These are phyloP conservation scores for Xylocampa areola DNA, from an alignment of 2,888 invertebrate species.

Conservation along the genomic window DNA sequence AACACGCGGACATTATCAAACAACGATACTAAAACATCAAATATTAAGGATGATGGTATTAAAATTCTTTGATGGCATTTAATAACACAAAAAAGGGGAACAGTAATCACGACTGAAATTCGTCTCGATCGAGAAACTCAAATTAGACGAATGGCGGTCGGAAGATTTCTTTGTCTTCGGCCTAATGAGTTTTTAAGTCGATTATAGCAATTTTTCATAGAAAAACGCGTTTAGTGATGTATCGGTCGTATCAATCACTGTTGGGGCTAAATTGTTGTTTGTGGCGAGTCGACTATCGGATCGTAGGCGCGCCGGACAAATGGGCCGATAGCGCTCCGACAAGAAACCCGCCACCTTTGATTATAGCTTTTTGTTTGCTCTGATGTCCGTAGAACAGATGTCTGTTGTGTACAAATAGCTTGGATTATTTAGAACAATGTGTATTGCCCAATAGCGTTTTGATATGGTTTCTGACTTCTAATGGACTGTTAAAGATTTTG, in stretches of 20 bases:
- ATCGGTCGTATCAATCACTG: conserved; percentile 89
- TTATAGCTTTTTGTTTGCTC: conserved; percentile 61
- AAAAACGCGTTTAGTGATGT: conserved; percentile 90
- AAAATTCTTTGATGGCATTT: conserved; percentile 76
- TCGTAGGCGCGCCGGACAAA: conserved; percentile 74
- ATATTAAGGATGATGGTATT: conserved; percentile 63
- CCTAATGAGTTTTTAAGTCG: conserved; percentile 90
- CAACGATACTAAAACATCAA: conserved; percentile 56
- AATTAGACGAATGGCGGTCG: conserved; percentile 88
- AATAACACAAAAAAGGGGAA: conserved; percentile 80
- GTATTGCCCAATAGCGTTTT: conserved; percentile 46
- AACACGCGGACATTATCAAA: conserved; percentile 45
- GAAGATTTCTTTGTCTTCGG: conserved; percentile 88
- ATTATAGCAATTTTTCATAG: conserved; percentile 90
- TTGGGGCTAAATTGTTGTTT: conserved; percentile 84
- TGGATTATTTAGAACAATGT: conserved; percentile 56
- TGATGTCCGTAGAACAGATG: conserved; percentile 54
- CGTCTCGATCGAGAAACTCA: conserved; percentile 87
- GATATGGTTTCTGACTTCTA: conserved; percentile 34
- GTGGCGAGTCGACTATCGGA: conserved; percentile 77
- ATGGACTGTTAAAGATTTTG: conserved; percentile 5
- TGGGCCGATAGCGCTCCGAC: conserved; percentile 67
- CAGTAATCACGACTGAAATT: conserved; percentile 83
- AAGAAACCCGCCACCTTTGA: conserved; percentile 62
- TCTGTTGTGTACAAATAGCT: conserved; percentile 55